Base-by-base conservation (phyloP, 37 sponge, comb jelly and placozoan species). In the Haliclona indistincta region DNA sequence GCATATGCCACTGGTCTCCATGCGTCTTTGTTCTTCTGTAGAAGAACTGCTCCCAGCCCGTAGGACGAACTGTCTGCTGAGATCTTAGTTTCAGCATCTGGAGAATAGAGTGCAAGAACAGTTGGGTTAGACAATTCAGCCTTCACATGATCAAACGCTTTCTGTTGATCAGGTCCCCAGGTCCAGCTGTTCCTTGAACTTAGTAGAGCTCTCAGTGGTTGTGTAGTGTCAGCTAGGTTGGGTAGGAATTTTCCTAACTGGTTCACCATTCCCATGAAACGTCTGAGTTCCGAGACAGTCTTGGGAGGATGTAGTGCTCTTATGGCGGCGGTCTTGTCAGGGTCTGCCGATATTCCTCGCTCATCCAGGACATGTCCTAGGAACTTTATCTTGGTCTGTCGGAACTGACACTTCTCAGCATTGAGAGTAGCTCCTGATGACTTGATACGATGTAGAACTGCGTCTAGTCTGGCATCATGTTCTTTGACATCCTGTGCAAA, bases 1-100 rank as follows among this genome's bases (percentile, higher is more conserved):
- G 80, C 63, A 33, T 41, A 79, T 29, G 63, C 80, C 10, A 55
- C 70, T 19, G 80, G 80, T 53, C 41, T 54, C 80, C 80, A 79
- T 51, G 43, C 56, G 23, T 22, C 63, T 11, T 36, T 28, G 7
- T 43, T 28, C 32, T 80, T 8, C 54, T 80, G 81, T 20, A 80
- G 63, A 20, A 80, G 72, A 19, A 80, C 81, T 35, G 81, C 81
- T 42, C 81, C 81, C n/a, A 80, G 71, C 10, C 81, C 81, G 62
- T 80, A 80, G 34, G 72, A 20, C 15, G 71, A 69, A 17, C 78
- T 78, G 62, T 84, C 85, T 47, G 63, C 71, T 23, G 54, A 54
- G 19, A 83, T 36, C 22, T 40, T 65, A 34, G 67, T 73, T 15
- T 36, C 30, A 13, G 33, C 37, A 42, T 34, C 20, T 23, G 76